Conservation (phyloP, 2,797 vertebrate species). For the Paedocypris micromegethes region DNA sequence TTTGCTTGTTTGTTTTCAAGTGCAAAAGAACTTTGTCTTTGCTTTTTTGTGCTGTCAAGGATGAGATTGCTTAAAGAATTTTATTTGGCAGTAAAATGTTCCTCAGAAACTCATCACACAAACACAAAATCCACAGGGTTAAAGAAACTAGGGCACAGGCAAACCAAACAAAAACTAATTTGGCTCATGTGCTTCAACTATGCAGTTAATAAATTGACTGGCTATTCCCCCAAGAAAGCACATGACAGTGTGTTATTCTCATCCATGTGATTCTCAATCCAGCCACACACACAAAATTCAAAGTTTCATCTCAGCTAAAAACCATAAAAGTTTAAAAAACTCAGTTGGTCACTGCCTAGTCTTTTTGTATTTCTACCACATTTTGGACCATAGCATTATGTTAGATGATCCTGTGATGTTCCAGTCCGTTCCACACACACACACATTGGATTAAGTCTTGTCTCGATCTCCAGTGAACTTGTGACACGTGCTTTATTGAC, state of each 20-base stretch:
- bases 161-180: slow-evolving; percentile 39
- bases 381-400: too few species aligned
- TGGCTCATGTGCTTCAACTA: slow-evolving; percentile 51
- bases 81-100: neutral
- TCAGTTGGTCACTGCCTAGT: too few species aligned
- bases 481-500: too few species aligned
- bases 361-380: too few species aligned
- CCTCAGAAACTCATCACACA: neutral
- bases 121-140: slow-evolving; percentile 11
- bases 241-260: slow-evolving; percentile 37
- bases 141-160: slow-evolving; percentile 34
- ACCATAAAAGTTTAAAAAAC: neutral
- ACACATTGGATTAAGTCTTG: neutral
- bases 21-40: too few species aligned
- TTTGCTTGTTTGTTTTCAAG: too few species aligned
- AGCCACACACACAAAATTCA: slow-evolving; percentile 1
- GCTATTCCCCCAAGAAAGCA: slow-evolving; percentile 37
- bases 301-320: neutral
- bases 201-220: slow-evolving; percentile 33
- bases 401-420: too few species aligned
- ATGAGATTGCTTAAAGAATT: too few species aligned
- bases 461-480: too few species aligned
- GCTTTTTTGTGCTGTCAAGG: too few species aligned
- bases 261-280: slow-evolving; percentile 3
- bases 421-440: neutral